phyloP scores from a whole-genome alignment of 2,113 vertebrate genomes.

The Ardeotis arabs region DNA sequence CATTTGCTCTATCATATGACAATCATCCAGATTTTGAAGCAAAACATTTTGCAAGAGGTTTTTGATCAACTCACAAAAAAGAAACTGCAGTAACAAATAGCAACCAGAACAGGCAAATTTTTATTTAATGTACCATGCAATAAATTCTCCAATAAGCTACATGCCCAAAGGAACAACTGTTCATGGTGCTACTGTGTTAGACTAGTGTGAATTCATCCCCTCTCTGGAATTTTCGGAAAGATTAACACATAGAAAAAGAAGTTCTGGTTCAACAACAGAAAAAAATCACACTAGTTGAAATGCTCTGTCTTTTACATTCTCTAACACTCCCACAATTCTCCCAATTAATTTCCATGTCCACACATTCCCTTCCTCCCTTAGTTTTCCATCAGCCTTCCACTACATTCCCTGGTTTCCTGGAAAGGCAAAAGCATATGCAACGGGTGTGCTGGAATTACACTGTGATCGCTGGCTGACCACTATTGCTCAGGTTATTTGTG shows the following conservation, averaged over 20 bases:
- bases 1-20: neutral
- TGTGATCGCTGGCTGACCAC: too few species aligned
- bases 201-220: neutral
- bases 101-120: neutral
- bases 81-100: neutral
- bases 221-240: neutral
- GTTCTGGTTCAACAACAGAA: neutral
- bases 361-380: neutral
- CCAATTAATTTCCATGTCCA: neutral
- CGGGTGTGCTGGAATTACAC: neutral
- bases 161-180: neutral
- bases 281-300: neutral
- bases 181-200: neutral
- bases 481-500: neutral
- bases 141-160: neutral
- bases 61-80: neutral
- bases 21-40: neutral
- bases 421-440: neutral
- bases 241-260: neutral
- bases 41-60: neutral
- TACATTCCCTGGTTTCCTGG: neutral
- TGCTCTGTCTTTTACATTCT: neutral
- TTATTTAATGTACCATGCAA: neutral
- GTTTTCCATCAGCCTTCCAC: neutral
- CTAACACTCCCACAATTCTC: neutral